Conservation (phyloP, 2,113 vertebrate genomes). For the Rhinopithecus roxellana region DNA sequence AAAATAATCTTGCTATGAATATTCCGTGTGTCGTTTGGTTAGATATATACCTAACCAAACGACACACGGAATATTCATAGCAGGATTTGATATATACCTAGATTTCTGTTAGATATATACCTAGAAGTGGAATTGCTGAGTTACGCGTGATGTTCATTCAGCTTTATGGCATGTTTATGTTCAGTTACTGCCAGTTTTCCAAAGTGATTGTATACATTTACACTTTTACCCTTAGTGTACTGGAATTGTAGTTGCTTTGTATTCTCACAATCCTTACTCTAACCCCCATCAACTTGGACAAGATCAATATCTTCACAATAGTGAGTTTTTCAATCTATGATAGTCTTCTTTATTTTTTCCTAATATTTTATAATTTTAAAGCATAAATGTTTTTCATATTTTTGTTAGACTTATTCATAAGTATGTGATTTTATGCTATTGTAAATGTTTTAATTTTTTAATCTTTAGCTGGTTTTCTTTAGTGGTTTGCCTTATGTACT, state of each 20-base stretch:
- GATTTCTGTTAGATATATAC: background rate
- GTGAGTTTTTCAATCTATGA: background rate
- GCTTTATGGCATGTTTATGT: background rate
- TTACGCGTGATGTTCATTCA: background rate
- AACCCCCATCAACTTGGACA: background rate
- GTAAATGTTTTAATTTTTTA: background rate
- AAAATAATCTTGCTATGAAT: background rate
- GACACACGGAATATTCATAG: too few species aligned
- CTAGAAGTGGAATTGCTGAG: background rate
- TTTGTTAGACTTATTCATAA: background rate
- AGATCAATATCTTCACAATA: background rate
- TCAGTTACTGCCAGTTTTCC: background rate
- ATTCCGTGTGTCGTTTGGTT: background rate
- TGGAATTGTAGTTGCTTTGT: background rate
- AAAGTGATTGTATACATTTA: background rate
- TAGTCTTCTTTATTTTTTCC: background rate
- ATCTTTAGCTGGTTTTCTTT: background rate
- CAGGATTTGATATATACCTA: too few species aligned
- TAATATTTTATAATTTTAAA: background rate
- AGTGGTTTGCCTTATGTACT: background rate
- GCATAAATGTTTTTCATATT: background rate
- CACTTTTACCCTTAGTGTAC: background rate
- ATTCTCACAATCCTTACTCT: background rate
- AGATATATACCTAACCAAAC: too few species aligned
- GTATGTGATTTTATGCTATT: background rate